phyloP scores from a whole-genome alignment of 1,140 invertebrate genomes.

The Cotesia vestalis region DNA sequence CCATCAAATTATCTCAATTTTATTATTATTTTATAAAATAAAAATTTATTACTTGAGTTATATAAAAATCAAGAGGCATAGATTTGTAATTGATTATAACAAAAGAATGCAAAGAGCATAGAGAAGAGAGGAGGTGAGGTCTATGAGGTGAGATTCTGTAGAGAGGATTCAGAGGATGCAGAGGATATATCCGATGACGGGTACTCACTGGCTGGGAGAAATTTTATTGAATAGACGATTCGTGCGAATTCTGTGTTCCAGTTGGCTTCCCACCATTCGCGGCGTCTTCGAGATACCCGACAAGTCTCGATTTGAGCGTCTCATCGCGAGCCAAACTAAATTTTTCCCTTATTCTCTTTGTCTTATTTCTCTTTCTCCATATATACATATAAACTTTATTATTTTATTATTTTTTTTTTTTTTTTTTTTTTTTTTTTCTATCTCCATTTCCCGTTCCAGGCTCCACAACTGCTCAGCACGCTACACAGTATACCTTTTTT shows the following conservation, averaged over 20 bases:
- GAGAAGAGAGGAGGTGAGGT: constrained; percentile 9
- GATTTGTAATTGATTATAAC: no score
- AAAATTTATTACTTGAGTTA: no score
- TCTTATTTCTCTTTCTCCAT: constrained; percentile 7
- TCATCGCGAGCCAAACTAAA: constrained; percentile 22
- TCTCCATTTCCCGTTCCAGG: not conserved
- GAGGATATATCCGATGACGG: constrained; percentile 40
- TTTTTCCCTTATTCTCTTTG: constrained; percentile 14
- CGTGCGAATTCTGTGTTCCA: constrained; percentile 54
- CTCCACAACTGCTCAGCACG: not conserved
- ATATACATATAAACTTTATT: not conserved
- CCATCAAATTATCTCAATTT: no score
- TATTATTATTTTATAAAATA: not conserved
- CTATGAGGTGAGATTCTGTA: constrained; percentile 46
- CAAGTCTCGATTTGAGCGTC: constrained; percentile 26
- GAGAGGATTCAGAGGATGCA: constrained; percentile 29
- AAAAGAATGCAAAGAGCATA: no score
- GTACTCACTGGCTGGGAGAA: constrained; percentile 44
- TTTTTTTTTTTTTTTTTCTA: constrained; percentile 21
- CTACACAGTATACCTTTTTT: not conserved
- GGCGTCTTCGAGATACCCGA: constrained; percentile 36
- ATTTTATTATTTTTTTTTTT: constrained; percentile 14
- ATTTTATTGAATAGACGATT: constrained; percentile 54
- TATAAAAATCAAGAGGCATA: no score
- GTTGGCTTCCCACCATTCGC: constrained; percentile 48